Percentiles rank a stretch among this genome's conserved stretches.
These are phyloP conservation scores for Mantis religiosa DNA, from an alignment of 2,888 invertebrate species.

Conservation along the genomic window DNA sequence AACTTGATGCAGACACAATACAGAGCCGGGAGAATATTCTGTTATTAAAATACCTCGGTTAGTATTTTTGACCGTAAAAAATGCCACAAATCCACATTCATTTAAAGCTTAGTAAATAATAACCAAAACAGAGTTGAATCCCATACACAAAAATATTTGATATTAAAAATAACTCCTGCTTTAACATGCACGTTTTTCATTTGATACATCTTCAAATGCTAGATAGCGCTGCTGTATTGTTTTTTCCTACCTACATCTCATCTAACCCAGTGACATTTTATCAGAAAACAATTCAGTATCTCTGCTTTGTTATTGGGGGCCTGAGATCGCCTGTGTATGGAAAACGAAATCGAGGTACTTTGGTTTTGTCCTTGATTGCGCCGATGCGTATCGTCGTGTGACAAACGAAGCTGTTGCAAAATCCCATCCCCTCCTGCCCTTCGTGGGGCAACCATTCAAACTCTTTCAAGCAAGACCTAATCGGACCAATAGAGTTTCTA, in stretches of 20 bases:
- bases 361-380: not conserved
- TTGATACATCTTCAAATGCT: not conserved
- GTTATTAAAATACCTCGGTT: no score
- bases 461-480: not conserved
- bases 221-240: not conserved
- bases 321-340: not conserved
- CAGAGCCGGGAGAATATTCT: no score
- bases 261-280: not conserved
- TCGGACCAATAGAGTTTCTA: not conserved
- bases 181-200: not conserved
- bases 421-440: not conserved
- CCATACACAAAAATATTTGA: no score
- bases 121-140: no score
- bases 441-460: not conserved
- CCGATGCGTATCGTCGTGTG: not conserved
- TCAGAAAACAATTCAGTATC: not conserved
- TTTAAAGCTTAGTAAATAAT: no score
- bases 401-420: not conserved
- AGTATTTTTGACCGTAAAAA: no score
- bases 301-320: not conserved
- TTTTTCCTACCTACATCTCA: not conserved
- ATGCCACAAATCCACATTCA: no score
- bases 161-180: not conserved
- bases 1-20: no score
- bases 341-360: not conserved